These are phyloP conservation scores for Pycnomerus fuliginosus DNA, from an alignment of 2,888 invertebrate species.

Conservation along the genomic window DNA sequence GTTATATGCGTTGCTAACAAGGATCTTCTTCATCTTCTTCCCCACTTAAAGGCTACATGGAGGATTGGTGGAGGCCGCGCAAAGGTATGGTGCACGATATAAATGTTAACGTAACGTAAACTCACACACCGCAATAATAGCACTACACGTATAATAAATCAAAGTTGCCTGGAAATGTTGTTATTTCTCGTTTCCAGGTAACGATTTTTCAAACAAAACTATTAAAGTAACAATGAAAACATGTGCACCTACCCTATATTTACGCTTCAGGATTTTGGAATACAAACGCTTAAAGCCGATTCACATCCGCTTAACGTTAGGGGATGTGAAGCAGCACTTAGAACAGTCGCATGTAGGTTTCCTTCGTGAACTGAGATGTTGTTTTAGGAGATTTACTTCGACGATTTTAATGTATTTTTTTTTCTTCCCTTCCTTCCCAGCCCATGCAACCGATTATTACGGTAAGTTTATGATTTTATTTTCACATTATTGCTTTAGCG, in stretches of 20 bases:
- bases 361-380: conserved; percentile 12
- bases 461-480: conserved; percentile 89
- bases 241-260: conserved; percentile 28
- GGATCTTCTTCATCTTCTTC: conserved; percentile 74
- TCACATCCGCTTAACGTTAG: background rate
- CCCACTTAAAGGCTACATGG: conserved; percentile 95
- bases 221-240: conserved; percentile 18
- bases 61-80: conserved; percentile 96
- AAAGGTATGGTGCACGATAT: conserved; percentile 67
- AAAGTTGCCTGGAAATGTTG: too few relatives aligned
- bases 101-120: conserved; percentile 6
- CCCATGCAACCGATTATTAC: conserved; percentile 98
- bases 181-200: too few relatives aligned
- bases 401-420: conserved; percentile 40
- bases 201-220: too few relatives aligned
- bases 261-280: conserved; percentile 6
- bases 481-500: conserved; percentile 39
- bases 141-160: too few relatives aligned
- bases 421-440: conserved; percentile 59
- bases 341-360: conserved; percentile 20
- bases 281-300: background rate
- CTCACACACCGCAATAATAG: conserved; percentile 18
- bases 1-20: conserved; percentile 55
- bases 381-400: too few relatives aligned
- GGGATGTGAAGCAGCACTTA: background rate